Conservation (phyloP, 35 echinoderm and acorn worm genomes). For the Stichopus chloronotus region DNA sequence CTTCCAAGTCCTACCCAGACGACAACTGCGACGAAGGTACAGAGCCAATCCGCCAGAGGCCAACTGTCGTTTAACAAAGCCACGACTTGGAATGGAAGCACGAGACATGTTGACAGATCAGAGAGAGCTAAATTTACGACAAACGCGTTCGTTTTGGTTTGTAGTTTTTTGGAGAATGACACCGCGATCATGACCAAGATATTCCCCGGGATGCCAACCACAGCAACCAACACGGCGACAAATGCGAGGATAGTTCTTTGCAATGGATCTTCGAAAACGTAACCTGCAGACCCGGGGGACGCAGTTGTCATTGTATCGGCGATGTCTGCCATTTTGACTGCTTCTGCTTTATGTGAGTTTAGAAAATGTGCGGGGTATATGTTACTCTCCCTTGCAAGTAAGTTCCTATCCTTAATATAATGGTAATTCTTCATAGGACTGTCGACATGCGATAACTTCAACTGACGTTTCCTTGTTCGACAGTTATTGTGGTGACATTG, state of each 20-base stretch:
- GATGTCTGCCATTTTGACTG: neutral
- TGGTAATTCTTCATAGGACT: no score
- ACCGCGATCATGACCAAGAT: constrained; percentile 34
- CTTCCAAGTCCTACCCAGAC: constrained; percentile 52
- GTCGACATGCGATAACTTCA: no score
- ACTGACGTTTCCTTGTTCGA: no score
- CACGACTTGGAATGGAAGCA: constrained; percentile 45
- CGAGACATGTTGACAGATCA: constrained; percentile 61
- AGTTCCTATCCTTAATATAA: no score
- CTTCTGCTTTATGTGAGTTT: neutral
- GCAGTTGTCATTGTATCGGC: neutral
- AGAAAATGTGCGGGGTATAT: no score
- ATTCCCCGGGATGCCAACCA: constrained; percentile 47
- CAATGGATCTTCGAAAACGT: neutral
- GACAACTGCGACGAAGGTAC: constrained; percentile 58
- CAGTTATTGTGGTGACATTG: no score
- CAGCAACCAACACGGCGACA: neutral
- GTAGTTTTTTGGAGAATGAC: neutral
- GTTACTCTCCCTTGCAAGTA: no score
- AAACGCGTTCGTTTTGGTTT: constrained; percentile 47
- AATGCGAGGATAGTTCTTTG: constrained; percentile 13
- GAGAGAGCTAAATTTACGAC: constrained; percentile 78
- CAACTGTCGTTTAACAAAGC: constrained; percentile 66
- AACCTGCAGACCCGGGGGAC: neutral
- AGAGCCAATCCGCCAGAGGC: constrained; percentile 60